Percentiles rank a stretch among this genome's conserved stretches.
phyloP scores from a whole-genome alignment of 2,888 invertebrate species.

The Apotomis betuletana region DNA sequence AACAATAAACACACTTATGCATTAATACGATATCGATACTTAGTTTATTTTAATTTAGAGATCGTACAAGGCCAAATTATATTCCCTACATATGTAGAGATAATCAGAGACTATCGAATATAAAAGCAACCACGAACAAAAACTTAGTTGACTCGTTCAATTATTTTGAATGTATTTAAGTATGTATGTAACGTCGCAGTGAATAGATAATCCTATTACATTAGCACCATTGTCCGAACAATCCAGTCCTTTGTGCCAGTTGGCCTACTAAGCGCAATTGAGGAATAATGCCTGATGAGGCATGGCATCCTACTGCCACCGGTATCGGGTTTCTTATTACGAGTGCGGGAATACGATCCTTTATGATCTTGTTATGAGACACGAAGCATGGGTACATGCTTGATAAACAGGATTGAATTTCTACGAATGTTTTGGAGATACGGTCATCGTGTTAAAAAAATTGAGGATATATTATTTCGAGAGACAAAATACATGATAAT shows the following conservation, averaged over 20 bases:
- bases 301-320: constrained; percentile 27
- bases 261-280: constrained; percentile 37
- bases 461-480: no score
- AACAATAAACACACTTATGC: no score
- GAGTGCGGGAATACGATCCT: constrained; percentile 24
- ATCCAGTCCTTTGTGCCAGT: constrained; percentile 23
- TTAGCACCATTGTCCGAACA: constrained; percentile 26
- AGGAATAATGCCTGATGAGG: constrained; percentile 32
- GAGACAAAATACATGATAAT: no score
- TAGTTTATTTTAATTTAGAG: no score
- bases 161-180: constrained; percentile 20
- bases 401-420: constrained; percentile 20
- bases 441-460: background rate
- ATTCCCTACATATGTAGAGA: no score
- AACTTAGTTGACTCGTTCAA: background rate
- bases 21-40: no score
- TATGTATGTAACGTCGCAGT: constrained; percentile 11
- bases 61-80: no score
- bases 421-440: constrained; percentile 10
- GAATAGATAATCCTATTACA: constrained; percentile 29
- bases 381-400: constrained; percentile 16
- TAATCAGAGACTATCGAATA: no score
- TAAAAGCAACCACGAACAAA: no score
- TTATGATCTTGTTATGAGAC: constrained; percentile 31
- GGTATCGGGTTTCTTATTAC: constrained; percentile 33